Percentiles rank a stretch among this genome's conserved stretches.
Conservation (phyloP, 2,888 invertebrate genomes). For the Mythimna albipuncta region DNA sequence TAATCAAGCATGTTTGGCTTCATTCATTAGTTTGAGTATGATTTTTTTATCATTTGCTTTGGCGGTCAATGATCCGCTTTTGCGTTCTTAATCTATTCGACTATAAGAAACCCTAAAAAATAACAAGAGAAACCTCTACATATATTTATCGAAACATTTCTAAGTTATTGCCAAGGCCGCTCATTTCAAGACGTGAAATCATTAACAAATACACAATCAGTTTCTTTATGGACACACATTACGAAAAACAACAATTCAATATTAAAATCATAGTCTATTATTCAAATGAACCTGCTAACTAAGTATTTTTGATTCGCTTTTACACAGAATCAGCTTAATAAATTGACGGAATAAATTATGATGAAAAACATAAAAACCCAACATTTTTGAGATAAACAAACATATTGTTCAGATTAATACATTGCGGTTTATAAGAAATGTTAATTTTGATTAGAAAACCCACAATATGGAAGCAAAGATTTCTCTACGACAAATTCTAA, state of each 20-base stretch:
- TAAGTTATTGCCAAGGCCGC: constrained; percentile 30
- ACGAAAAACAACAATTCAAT: constrained; percentile 36
- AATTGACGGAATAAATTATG: constrained; percentile 49
- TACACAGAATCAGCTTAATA: constrained; percentile 45
- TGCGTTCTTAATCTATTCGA: background rate
- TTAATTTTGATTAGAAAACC: constrained; percentile 53
- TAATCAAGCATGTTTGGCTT: constrained; percentile 51
- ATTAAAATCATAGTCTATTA: constrained; percentile 17
- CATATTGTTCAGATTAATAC: constrained; percentile 43
- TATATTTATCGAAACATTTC: background rate
- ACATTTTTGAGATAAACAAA: constrained; percentile 28
- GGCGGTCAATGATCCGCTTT: constrained; percentile 39
- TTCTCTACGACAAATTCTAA: constrained; percentile 56
- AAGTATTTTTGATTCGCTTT: constrained; percentile 19
- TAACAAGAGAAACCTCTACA: constrained; percentile 6
- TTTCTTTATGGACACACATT: constrained; percentile 16
- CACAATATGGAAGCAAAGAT: constrained; percentile 28
- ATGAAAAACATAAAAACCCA: constrained; percentile 26
- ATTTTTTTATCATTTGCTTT: constrained; percentile 33
- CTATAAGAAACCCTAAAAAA: background rate
- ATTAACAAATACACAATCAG: constrained; percentile 26
- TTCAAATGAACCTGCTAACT: constrained; percentile 33
- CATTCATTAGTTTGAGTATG: constrained; percentile 43
- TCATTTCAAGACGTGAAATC: background rate
- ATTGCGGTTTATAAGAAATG: constrained; percentile 37